phyloP scores from a whole-genome alignment of 2,888 invertebrate species.

The Arge pagana region DNA sequence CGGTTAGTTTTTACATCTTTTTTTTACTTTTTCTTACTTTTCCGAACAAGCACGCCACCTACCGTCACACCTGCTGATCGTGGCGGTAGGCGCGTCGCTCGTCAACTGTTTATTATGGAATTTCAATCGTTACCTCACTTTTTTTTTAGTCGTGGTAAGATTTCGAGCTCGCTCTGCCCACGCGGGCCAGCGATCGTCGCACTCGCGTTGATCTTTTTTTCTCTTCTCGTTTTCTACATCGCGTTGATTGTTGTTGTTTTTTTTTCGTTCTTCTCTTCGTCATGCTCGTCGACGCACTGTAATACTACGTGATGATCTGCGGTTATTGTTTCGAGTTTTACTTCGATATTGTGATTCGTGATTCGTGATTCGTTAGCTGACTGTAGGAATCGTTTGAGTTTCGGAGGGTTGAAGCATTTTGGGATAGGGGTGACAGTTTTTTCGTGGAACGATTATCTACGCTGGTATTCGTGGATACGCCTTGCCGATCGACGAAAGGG shows the following conservation, averaged over 20 bases:
- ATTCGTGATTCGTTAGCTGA: no score
- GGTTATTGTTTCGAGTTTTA: no score
- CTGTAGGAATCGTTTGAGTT: no score
- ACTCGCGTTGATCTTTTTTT: neutral
- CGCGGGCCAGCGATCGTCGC: slow-evolving; percentile 45
- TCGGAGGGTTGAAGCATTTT: no score
- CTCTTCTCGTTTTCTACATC: neutral
- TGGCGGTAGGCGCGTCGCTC: neutral
- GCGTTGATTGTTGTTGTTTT: neutral
- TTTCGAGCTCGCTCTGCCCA: slow-evolving; percentile 38
- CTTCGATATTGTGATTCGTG: no score
- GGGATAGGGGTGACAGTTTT: no score
- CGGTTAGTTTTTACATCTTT: slow-evolving; percentile 23
- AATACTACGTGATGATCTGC: no score
- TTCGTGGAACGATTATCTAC: no score
- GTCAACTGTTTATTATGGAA: neutral
- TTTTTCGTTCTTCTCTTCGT: neutral
- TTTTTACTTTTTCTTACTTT: slow-evolving; percentile 17
- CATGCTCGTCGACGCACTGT: neutral
- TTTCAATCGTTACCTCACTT: slow-evolving; percentile 23
- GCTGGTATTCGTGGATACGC: no score
- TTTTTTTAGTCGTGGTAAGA: slow-evolving; percentile 24
- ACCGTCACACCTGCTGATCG: neutral
- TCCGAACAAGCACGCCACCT: slow-evolving; percentile 1
- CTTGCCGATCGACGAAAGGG: no score